Base-by-base conservation (phyloP, 2,113 vertebrate genomes). In the Saccopteryx leptura region DNA sequence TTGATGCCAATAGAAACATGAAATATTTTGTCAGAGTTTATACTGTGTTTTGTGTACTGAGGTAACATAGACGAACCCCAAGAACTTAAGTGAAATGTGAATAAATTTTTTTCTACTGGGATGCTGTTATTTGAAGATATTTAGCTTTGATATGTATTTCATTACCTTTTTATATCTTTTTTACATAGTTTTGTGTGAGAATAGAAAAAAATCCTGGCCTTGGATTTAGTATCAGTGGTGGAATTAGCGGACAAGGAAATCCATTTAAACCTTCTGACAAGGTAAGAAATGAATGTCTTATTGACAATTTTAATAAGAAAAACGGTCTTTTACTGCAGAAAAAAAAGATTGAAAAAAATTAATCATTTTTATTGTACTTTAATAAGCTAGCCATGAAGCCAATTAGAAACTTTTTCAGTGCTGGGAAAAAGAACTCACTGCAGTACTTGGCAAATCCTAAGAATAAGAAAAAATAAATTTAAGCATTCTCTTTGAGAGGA, bases 121-220 rank as follows among this genome's bases (percentile, higher is more conserved):
- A 86, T 7, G 54, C 28, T 54, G 0, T 58, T 95, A 46, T 76
- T 85, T 88, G 91, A 93, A 91, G 54, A n/a, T 58, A 63, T 76
- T 54, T 81, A 61, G 5, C 56, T 63, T 68, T 84, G 4, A 19
- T 56, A 94, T 83, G 54, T 72, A 24, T 31, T 86, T 91, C n/a
- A 94, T 97, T 86, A 94, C 8, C 31, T 90, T 93, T 93, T 95
- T 23, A 0, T 97, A 12, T 97, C 85, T 98, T 95, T 95, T 97
- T 91, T 61, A 54, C 90, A 92, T 94, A 99, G 99, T 98, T 99
- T 97, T 99, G 99, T 99, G 99, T 99, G 97, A 99, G 99, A 98
- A 99, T 99, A 99, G 99, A 99, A 98, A 99, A 99, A 99, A 99
- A 99, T 95, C 99, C 99, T 66, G 99, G 99, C 96, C 99, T 99